Conservation (phyloP, 2,113 vertebrate species). For the Elaphurus davidianus region DNA sequence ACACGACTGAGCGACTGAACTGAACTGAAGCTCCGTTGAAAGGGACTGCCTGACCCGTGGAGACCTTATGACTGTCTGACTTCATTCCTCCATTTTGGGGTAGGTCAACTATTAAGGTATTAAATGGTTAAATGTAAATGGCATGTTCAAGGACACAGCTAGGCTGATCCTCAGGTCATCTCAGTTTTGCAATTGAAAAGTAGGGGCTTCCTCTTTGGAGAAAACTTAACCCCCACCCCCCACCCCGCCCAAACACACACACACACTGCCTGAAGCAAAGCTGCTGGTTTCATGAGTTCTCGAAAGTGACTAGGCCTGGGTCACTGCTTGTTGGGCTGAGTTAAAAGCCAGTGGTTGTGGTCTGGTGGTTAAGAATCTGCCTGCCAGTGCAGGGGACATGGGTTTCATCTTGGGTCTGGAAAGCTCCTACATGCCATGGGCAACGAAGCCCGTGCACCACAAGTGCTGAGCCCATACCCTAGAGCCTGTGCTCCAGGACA, state of each 20-base stretch:
- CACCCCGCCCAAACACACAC: background rate
- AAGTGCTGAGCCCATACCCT: background rate
- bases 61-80: background rate
- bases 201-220: background rate
- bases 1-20: background rate
- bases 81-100: background rate
- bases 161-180: too few species aligned
- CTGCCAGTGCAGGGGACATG: background rate
- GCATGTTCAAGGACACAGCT: background rate
- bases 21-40: background rate
- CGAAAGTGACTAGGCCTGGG: fast-evolving
- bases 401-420: background rate
- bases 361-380: background rate
- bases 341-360: background rate
- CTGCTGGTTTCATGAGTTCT: background rate
- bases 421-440: background rate
- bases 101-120: background rate
- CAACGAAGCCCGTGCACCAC: fast-evolving
- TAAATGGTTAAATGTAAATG: background rate
- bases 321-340: background rate
- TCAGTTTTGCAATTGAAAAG: background rate
- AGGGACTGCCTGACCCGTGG: fast-evolving
- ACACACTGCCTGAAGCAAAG: background rate
- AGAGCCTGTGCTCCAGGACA: background rate
- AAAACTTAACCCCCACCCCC: background rate